Conservation (phyloP, 1,140 invertebrate genomes). For the Rhizoglyphus robini region DNA sequence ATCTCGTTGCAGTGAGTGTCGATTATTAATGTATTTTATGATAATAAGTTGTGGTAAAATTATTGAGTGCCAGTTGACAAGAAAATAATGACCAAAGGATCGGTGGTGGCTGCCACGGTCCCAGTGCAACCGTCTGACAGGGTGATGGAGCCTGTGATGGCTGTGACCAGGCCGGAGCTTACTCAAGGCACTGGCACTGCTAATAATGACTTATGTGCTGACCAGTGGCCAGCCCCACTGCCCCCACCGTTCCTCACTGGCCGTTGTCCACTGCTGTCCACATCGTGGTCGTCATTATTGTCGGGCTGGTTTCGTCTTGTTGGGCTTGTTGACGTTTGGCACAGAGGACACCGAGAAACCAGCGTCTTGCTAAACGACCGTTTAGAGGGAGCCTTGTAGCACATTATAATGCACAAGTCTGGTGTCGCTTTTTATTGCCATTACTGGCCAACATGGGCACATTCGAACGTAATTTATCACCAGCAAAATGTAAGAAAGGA, state of each 20-base stretch:
- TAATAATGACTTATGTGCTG: constrained; percentile 12
- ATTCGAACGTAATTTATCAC: constrained; percentile 11
- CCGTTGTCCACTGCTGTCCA: neutral
- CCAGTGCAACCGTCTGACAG: neutral
- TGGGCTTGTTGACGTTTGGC: neutral
- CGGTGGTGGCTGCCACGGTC: neutral
- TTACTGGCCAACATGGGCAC: neutral
- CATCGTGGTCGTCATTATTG: neutral
- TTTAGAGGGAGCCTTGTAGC: neutral
- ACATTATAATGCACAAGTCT: constrained; percentile 4
- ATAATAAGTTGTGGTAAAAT: constrained; percentile 9
- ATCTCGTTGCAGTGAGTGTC: neutral
- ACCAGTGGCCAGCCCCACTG: no score
- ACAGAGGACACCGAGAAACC: no score
- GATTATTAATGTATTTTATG: constrained; percentile 14
- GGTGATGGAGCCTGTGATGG: neutral
- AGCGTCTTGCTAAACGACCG: neutral
- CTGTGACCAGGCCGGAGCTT: neutral
- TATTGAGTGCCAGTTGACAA: constrained; percentile 10
- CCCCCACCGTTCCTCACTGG: neutral
- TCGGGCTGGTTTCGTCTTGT: neutral
- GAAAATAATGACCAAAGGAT: constrained; percentile 12
- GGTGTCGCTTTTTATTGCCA: constrained; percentile 8
- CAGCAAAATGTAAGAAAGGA: neutral
- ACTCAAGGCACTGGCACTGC: neutral